Conservation (phyloP, 2,797 vertebrate species). For the Artibeus lituratus region DNA sequence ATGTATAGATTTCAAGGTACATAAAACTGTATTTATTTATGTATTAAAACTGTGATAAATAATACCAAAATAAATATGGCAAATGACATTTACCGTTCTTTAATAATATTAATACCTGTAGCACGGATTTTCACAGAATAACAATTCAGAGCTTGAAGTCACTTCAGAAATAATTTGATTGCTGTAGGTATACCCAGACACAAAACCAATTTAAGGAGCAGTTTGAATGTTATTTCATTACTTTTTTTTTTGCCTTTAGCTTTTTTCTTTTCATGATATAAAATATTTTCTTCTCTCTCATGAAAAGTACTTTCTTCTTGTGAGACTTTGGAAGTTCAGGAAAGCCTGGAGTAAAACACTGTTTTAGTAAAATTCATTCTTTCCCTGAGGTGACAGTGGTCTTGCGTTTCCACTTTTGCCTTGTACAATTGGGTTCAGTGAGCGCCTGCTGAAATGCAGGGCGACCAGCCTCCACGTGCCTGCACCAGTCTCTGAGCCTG, state of each 20-base stretch:
- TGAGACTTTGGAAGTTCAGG: conserved; percentile 12
- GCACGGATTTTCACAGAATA: neutral
- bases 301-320: conserved; percentile 39
- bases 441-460: neutral
- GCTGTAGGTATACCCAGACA: neutral
- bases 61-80: neutral
- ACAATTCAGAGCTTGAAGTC: conserved; percentile 14
- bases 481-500: neutral
- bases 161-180: neutral
- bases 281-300: conserved; percentile 35
- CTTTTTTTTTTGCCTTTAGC: neutral
- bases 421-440: neutral
- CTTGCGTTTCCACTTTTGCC: neutral
- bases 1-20: neutral
- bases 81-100: conserved; percentile 2
- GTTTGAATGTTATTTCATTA: conserved; percentile 31
- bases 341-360: neutral
- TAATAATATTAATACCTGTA: neutral
- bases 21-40: neutral
- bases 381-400: neutral
- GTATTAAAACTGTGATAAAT: conserved; percentile 4
- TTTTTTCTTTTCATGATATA: conserved; percentile 34
- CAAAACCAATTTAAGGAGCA: conserved; percentile 33
- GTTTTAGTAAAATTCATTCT: neutral
- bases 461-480: too few species aligned